phyloP scores from a whole-genome alignment of 2,113 vertebrate species.

The Athene cunicularia region DNA sequence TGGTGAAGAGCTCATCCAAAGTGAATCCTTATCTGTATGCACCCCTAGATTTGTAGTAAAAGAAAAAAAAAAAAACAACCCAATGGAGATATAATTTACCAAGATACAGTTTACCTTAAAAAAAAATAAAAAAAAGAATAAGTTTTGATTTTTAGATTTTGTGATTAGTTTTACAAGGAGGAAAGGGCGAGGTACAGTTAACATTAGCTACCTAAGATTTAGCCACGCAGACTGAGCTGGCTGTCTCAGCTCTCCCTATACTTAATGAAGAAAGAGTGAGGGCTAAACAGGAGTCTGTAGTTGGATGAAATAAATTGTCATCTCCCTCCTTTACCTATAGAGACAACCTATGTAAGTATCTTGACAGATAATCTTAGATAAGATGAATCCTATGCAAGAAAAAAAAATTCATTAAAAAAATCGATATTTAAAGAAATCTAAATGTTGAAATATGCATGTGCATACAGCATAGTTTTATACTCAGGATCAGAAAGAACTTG shows the following conservation, averaged over 20 bases:
- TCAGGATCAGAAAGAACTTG: not conserved
- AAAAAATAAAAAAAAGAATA: not conserved
- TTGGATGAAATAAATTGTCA: not conserved
- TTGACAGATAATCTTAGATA: not conserved
- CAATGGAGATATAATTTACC: not conserved
- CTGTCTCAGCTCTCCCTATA: not conserved
- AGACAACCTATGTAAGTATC: not conserved
- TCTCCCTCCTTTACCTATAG: not conserved
- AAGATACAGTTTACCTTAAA: not conserved
- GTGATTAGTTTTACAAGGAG: not conserved
- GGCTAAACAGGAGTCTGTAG: not conserved
- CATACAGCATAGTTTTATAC: not conserved
- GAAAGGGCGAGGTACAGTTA: not conserved
- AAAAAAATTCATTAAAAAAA: not conserved
- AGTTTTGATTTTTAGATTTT: not conserved
- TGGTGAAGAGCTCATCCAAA: not conserved
- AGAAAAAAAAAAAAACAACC: not conserved
- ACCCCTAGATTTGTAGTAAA: not conserved
- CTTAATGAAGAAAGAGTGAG: accelerated
- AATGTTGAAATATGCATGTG: not conserved
- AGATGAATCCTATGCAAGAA: not conserved
- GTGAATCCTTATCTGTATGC: not conserved
- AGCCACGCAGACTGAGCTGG: not conserved
- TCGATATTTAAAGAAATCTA: not conserved
- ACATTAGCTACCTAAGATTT: not conserved